Evolutionary conservation across 2,888 invertebrate species (phyloP).

Genomic region (Abscondita cerata): DNA sequence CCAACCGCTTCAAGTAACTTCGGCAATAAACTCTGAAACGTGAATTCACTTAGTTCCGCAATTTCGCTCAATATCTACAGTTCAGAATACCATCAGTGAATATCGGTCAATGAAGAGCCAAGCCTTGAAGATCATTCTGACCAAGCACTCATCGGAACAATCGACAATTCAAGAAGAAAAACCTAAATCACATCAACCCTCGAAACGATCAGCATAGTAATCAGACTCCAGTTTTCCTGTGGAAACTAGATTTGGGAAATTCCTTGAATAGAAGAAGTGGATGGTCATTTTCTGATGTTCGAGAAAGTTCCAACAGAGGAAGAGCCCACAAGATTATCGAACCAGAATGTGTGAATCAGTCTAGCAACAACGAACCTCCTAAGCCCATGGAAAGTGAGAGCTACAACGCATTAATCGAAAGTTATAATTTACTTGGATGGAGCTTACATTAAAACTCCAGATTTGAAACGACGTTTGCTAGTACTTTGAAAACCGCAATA

Average conservation of each 20-base stretch:
- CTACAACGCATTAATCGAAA: constrained; percentile 66
- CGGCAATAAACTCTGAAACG: constrained; percentile 51
- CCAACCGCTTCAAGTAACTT: constrained; percentile 56
- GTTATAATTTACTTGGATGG: constrained; percentile 62
- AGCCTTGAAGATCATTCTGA: constrained; percentile 73
- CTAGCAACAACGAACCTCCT: constrained; percentile 33
- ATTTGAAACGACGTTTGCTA: constrained; percentile 70
- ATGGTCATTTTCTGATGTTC: constrained; percentile 64
- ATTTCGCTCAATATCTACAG: constrained; percentile 57
- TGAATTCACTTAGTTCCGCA: constrained; percentile 55
- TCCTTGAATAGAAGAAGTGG: constrained; percentile 70
- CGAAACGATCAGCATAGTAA: constrained; percentile 24
- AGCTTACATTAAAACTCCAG: constrained; percentile 60
- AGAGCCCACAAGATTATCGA: constrained; percentile 11
- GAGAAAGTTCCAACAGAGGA: constrained; percentile 33
- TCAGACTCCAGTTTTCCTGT: constrained; percentile 37
- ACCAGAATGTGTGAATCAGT: constrained; percentile 1
- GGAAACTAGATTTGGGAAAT: constrained; percentile 63
- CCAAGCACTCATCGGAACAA: constrained; percentile 55
- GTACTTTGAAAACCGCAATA: constrained; percentile 51
- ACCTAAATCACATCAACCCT: too few species aligned
- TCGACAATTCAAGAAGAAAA: constrained; percentile 23
- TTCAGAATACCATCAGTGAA: constrained; percentile 61
- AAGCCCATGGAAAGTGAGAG: constrained; percentile 61
- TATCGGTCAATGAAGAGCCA: constrained; percentile 73